Conservation (phyloP, 2,888 invertebrate genomes). For the Platycheirus rosarum region DNA sequence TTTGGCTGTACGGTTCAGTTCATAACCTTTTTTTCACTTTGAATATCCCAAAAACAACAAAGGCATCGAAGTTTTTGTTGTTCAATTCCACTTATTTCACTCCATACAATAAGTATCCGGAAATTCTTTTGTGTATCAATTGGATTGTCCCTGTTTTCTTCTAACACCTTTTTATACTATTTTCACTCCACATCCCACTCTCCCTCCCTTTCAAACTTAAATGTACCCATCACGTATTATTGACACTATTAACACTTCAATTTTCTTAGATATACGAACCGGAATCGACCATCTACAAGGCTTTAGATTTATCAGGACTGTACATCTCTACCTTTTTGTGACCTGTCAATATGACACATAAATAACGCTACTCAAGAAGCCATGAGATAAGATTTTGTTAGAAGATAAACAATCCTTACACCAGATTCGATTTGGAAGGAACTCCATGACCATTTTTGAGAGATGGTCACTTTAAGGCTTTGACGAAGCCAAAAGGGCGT, state of each 20-base stretch:
- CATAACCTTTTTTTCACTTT: no score
- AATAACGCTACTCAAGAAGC: constrained; percentile 4
- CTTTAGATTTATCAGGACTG: constrained; percentile 23
- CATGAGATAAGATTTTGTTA: constrained; percentile 8
- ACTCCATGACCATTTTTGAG: not conserved
- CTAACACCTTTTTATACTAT: not conserved
- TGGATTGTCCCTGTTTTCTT: no score
- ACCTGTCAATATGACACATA: constrained; percentile 16
- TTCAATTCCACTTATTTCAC: no score
- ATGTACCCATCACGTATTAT: not conserved
- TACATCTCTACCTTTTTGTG: constrained; percentile 4
- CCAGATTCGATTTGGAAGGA: not conserved
- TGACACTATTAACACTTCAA: constrained; percentile 3
- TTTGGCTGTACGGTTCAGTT: no score
- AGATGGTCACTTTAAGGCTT: constrained; percentile 2
- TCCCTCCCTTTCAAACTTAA: no score
- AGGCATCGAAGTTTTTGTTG: no score
- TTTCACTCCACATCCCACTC: no score
- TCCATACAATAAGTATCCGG: no score
- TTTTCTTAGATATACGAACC: constrained; percentile 9
- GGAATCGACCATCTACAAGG: constrained; percentile 11
- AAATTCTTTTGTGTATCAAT: no score
- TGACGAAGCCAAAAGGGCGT: not conserved
- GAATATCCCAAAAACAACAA: no score
- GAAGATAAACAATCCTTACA: not conserved